Percentiles rank a stretch among this genome's conserved stretches.
Conservation (phyloP, 2,888 invertebrate species). For the Abrostola tripartita region DNA sequence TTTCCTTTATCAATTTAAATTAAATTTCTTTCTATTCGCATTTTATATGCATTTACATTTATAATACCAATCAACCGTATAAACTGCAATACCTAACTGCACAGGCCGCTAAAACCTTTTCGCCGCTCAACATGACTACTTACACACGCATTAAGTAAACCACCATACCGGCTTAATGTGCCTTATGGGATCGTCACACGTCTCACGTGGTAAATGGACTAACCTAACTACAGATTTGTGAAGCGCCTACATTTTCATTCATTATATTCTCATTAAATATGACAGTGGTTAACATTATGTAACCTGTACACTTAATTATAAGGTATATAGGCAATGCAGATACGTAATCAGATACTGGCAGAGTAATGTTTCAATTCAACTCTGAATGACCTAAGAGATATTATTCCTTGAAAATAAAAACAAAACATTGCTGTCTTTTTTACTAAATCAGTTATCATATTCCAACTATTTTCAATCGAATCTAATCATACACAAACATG, state of each 20-base stretch:
- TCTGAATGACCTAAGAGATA: too few species aligned
- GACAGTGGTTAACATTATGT: conserved; percentile 14
- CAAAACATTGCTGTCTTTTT: too few species aligned
- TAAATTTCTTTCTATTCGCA: too few species aligned
- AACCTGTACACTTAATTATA: conserved; percentile 20
- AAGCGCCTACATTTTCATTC: conserved; percentile 11
- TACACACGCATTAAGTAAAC: conserved; percentile 14
- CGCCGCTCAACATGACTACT: neutral
- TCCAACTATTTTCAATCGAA: too few species aligned
- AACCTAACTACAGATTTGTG: conserved; percentile 5
- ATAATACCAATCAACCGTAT: conserved; percentile 28
- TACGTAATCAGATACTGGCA: conserved; percentile 22
- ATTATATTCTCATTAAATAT: neutral
- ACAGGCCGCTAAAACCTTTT: conserved; percentile 5
- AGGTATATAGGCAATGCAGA: conserved; percentile 5
- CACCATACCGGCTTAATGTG: conserved; percentile 8
- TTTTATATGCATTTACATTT: neutral
- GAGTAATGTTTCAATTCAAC: neutral
- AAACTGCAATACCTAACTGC: conserved; percentile 2
- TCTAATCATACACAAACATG: too few species aligned
- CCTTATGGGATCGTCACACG: too few species aligned
- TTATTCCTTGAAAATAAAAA: too few species aligned
- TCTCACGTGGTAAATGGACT: too few species aligned
- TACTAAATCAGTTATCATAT: too few species aligned
- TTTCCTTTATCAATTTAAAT: too few species aligned